Percentiles rank a stretch among this genome's conserved stretches.
Evolutionary conservation across 2,113 vertebrate genomes (phyloP).

Genomic region (Pycnonotus jocosus): DNA sequence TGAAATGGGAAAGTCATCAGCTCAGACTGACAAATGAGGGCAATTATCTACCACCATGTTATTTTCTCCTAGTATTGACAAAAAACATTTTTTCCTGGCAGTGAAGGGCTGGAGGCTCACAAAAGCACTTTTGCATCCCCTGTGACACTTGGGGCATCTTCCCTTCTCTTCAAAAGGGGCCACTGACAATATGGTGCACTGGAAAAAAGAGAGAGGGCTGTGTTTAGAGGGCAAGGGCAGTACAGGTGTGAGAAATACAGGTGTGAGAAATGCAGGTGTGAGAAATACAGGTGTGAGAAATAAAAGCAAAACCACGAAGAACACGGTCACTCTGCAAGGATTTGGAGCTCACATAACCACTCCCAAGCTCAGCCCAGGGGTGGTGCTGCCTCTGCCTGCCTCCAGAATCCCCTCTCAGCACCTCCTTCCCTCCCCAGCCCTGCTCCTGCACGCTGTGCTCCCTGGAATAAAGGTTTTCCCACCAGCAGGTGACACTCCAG

Average conservation of each 20-base stretch:
- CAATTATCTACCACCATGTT: constrained; percentile 25
- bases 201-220: neutral
- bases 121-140: neutral
- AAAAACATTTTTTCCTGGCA: neutral
- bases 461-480: neutral
- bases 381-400: neutral
- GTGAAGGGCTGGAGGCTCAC: neutral
- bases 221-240: neutral
- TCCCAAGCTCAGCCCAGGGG: neutral
- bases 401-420: neutral
- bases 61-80: constrained; percentile 16
- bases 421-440: neutral
- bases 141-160: neutral
- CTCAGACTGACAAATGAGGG: constrained; percentile 45
- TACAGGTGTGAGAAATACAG: neutral
- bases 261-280: neutral
- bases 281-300: neutral
- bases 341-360: neutral
- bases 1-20: constrained; percentile 41
- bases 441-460: fast-evolving
- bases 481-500: neutral
- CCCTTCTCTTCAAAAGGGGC: neutral
- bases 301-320: fast-evolving
- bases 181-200: fast-evolving
- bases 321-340: fast-evolving